phyloP scores from a whole-genome alignment of 1,140 invertebrate genomes.

The Lordiphosa clarofinis region DNA sequence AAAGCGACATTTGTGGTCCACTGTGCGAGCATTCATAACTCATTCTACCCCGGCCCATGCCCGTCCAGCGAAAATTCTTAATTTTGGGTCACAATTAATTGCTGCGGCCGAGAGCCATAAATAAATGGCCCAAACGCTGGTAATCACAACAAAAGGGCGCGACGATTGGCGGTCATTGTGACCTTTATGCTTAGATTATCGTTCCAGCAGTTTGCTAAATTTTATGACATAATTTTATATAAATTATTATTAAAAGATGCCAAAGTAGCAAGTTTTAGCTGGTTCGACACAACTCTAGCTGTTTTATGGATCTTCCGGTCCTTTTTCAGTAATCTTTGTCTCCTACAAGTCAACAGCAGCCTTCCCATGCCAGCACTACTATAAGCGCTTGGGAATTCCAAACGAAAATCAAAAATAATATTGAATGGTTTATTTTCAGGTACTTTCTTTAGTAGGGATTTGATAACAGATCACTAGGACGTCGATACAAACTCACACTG shows the following conservation, averaged over 20 bases:
- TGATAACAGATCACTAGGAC: no score
- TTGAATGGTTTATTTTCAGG: background rate
- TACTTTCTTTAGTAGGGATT: no score
- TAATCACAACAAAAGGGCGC: constrained; percentile 70
- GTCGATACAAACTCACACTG: no score
- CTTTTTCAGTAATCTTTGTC: no score
- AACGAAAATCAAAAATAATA: no score
- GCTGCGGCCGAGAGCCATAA: constrained; percentile 61
- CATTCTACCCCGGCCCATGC: constrained; percentile 30
- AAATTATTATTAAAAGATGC: no score
- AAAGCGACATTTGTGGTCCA: constrained; percentile 60
- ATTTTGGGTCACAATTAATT: constrained; percentile 77
- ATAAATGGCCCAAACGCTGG: constrained; percentile 38
- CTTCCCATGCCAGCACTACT: no score
- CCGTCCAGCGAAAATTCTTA: constrained; percentile 54
- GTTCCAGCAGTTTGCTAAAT: constrained; percentile 8
- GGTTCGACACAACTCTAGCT: no score
- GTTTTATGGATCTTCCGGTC: no score
- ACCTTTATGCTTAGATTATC: constrained; percentile 9
- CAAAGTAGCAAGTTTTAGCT: no score
- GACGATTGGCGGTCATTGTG: constrained; percentile 4
- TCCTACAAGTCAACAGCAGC: no score
- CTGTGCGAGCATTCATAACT: constrained; percentile 32
- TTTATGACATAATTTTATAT: background rate
- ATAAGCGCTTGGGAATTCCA: no score